Percentiles rank a stretch among this genome's conserved stretches.
Conservation (phyloP, 1,140 invertebrate species). For the Heliconius nattereri region DNA sequence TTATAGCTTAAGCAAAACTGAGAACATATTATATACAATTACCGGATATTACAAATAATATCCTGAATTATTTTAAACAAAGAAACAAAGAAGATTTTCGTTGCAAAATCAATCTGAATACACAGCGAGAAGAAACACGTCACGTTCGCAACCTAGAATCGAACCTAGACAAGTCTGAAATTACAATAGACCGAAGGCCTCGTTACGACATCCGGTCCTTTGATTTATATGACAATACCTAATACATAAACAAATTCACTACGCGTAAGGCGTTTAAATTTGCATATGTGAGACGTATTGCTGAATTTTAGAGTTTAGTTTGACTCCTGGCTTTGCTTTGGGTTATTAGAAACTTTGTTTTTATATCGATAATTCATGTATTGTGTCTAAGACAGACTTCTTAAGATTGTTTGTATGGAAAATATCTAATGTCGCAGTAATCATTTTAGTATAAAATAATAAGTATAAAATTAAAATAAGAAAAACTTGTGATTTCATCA, state of each 20-base stretch:
- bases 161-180: conserved; percentile 17
- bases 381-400: too few relatives aligned
- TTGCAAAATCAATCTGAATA: conserved; percentile 2
- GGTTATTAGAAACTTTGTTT: not conserved
- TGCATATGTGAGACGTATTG: conserved; percentile 32
- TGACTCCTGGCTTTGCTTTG: not conserved
- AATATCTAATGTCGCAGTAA: too few relatives aligned
- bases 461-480: too few relatives aligned
- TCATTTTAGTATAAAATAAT: too few relatives aligned
- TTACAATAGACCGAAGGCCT: conserved; percentile 28
- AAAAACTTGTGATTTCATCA: too few relatives aligned
- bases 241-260: conserved; percentile 42
- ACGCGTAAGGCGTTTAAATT: conserved; percentile 42
- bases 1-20: too few relatives aligned
- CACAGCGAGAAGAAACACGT: not conserved
- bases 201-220: conserved; percentile 37
- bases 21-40: not conserved
- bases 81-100: not conserved
- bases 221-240: conserved; percentile 35
- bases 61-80: not conserved
- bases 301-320: not conserved
- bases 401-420: too few relatives aligned
- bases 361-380: too few relatives aligned
- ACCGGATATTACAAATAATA: not conserved
- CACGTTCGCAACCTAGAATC: conserved; percentile 12